These are phyloP conservation scores for Pheosia tremula DNA, from an alignment of 2,888 invertebrate genomes.

Conservation along the genomic window DNA sequence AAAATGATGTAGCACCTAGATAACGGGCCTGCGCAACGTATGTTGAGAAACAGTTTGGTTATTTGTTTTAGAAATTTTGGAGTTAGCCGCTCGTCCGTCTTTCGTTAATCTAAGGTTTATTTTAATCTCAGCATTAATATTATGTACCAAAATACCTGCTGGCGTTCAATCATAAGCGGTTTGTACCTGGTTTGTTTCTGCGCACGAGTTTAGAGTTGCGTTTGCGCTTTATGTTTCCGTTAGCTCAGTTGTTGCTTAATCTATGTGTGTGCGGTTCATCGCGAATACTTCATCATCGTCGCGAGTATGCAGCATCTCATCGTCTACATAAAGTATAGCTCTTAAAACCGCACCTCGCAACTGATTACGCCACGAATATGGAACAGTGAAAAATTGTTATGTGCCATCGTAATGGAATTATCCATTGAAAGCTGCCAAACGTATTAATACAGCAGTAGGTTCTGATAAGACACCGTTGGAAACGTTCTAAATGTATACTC, in stretches of 20 bases:
- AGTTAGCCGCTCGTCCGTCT: constrained; percentile 70
- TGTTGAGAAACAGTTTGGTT: constrained; percentile 74
- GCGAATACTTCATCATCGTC: constrained; percentile 39
- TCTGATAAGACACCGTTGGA: constrained; percentile 40
- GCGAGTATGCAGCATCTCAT: constrained; percentile 24
- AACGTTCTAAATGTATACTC: constrained; percentile 28
- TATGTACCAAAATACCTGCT: constrained; percentile 74
- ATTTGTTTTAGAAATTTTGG: constrained; percentile 72
- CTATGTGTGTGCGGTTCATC: constrained; percentile 42
- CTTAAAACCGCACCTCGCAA: constrained; percentile 16
- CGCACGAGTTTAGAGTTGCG: constrained; percentile 59
- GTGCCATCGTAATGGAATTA: constrained; percentile 35
- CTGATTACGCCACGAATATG: constrained; percentile 5
- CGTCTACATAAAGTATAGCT: constrained; percentile 19
- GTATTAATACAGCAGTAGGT: constrained; percentile 39
- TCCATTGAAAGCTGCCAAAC: constrained; percentile 31
- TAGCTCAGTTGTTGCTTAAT: constrained; percentile 58
- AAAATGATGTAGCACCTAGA: constrained; percentile 80
- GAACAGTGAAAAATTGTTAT: constrained; percentile 24
- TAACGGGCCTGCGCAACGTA: constrained; percentile 68
- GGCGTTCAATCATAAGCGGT: constrained; percentile 79
- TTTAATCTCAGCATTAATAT: constrained; percentile 79
- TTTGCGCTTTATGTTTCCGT: constrained; percentile 60
- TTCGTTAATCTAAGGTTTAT: constrained; percentile 70
- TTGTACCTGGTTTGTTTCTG: constrained; percentile 82